Evolutionary conservation across 2,113 vertebrate species (phyloP).

Genomic region (Chaetorhynchus papuensis): DNA sequence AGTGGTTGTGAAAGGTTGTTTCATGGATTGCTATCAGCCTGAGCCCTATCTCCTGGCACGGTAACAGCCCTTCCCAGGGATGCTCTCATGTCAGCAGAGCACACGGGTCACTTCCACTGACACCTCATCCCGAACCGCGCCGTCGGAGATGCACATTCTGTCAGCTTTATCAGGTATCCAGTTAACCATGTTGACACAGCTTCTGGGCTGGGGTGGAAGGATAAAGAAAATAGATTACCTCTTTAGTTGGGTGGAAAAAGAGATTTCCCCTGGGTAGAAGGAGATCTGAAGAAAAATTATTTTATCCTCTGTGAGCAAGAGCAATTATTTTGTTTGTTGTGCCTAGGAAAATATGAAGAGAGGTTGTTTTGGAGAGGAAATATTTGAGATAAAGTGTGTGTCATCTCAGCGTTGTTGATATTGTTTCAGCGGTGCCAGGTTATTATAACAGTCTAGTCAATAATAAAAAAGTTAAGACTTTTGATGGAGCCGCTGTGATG

Average conservation of each 20-base stretch:
- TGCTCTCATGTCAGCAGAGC: neutral
- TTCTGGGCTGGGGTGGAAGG: neutral
- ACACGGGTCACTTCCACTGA: neutral
- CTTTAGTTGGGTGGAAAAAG: constrained; percentile 46
- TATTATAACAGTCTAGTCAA: neutral
- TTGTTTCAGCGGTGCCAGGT: neutral
- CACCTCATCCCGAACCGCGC: neutral
- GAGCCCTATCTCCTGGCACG: neutral
- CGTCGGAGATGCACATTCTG: neutral
- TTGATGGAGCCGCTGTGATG: constrained; percentile 17
- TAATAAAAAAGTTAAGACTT: constrained; percentile 6
- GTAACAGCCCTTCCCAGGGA: neutral
- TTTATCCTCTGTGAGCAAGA: constrained; percentile 36
- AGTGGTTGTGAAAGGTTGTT: neutral
- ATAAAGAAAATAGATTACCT: constrained; percentile 50
- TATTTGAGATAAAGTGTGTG: neutral
- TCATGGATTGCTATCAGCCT: neutral
- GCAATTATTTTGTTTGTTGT: constrained; percentile 45
- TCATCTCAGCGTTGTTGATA: neutral
- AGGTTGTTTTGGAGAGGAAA: neutral
- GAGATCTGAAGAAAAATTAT: constrained; percentile 32
- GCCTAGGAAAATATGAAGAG: constrained; percentile 34
- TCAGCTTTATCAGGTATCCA: constrained; percentile 34
- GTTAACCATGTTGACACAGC: constrained; percentile 39
- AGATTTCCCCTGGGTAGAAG: constrained; percentile 48